These are phyloP conservation scores for Microtus ochrogaster DNA, from an alignment of 2,113 vertebrate species.

Conservation along the genomic window DNA sequence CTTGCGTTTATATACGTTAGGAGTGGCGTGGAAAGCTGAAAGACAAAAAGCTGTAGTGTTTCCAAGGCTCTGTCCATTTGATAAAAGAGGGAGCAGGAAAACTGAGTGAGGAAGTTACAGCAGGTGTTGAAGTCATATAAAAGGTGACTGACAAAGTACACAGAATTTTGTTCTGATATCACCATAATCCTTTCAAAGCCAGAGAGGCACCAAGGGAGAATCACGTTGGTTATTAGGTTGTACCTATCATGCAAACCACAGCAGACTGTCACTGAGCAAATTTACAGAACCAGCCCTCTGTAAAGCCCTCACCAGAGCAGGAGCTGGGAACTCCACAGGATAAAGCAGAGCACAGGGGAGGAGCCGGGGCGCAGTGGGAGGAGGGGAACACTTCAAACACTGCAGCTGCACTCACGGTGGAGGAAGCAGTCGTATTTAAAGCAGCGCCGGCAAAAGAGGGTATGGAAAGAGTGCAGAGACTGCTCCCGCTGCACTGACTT, in stretches of 20 bases:
- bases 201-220: not conserved
- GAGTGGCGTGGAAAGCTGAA: constrained; percentile 97
- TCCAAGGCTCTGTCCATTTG: not conserved
- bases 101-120: not conserved
- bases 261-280: not conserved
- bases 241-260: not conserved
- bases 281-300: not conserved
- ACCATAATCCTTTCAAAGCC: constrained; percentile 26
- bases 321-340: not conserved
- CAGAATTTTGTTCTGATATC: not conserved
- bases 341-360: constrained; percentile 30
- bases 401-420: constrained; percentile 91
- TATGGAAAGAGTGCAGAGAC: constrained; percentile 98
- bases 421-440: constrained; percentile 99
- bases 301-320: not conserved
- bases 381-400: constrained; percentile 48
- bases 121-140: not conserved
- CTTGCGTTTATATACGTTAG: constrained; percentile 98
- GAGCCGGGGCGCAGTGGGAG: constrained; percentile 7
- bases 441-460: constrained; percentile 97
- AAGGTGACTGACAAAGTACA: not conserved
- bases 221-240: not conserved
- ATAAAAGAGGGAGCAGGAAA: not conserved
- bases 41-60: constrained; percentile 74
- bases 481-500: constrained; percentile 98